phyloP scores from a whole-genome alignment of 2,113 vertebrate species.

The Platichthys stellatus region DNA sequence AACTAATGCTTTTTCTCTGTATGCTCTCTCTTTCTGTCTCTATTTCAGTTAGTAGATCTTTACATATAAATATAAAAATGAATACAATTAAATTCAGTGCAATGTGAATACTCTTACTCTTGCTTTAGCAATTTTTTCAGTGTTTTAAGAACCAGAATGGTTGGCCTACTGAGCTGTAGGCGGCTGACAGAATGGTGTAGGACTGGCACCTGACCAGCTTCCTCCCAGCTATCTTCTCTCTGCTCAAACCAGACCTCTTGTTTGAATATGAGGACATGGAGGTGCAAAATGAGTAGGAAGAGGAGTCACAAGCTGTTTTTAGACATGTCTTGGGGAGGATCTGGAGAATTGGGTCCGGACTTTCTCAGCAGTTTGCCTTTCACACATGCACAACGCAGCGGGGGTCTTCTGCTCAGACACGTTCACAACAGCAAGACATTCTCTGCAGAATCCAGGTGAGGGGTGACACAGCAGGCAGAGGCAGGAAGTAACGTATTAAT shows the following conservation, averaged over 20 bases:
- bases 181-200: neutral
- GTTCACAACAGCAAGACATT: too few relatives aligned
- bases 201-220: neutral
- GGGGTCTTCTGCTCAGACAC: too few relatives aligned
- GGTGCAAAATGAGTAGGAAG: constrained; percentile 5
- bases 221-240: neutral
- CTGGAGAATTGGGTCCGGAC: too few relatives aligned
- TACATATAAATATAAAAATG: neutral
- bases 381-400: too few relatives aligned
- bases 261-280: constrained; percentile 4
- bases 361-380: too few relatives aligned
- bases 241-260: neutral
- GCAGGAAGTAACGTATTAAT: too few relatives aligned
- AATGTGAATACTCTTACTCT: neutral
- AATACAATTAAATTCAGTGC: neutral
- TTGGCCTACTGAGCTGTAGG: neutral
- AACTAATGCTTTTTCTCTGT: too few relatives aligned
- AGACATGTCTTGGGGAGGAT: neutral
- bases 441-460: too few relatives aligned
- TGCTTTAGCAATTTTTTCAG: too few relatives aligned
- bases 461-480: too few relatives aligned
- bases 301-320: neutral
- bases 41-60: neutral
- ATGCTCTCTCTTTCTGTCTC: neutral
- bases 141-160: neutral